Percentiles rank a stretch among this genome's conserved stretches.
phyloP scores from a whole-genome alignment of 2,797 vertebrate species.

The Silurus lanzhouensis region DNA sequence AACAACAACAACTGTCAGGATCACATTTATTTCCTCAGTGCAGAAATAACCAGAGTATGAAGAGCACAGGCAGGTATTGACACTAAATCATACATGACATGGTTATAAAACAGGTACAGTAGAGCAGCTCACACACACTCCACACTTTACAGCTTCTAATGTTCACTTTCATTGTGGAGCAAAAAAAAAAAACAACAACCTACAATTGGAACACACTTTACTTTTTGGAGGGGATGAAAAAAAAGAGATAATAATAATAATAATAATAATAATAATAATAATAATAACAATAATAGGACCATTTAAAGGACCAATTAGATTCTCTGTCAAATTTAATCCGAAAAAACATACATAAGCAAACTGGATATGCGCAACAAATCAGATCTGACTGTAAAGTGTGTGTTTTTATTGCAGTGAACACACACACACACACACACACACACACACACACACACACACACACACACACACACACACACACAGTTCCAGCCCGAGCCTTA shows the following conservation, averaged over 20 bases:
- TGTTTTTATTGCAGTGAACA: conserved; percentile 43
- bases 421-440: conserved; percentile 16
- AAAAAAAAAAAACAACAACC: neutral
- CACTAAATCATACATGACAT: conserved; percentile 54
- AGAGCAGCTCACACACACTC: conserved; percentile 45
- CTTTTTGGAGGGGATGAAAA: neutral
- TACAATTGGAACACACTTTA: neutral
- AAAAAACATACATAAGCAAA: conserved; percentile 28
- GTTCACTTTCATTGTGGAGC: no score
- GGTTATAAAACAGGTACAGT: conserved; percentile 56
- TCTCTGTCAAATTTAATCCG: neutral
- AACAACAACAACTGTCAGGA: conserved; percentile 45
- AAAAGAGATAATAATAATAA: neutral
- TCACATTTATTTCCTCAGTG: conserved; percentile 74
- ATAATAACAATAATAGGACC: no score
- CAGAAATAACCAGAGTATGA: conserved; percentile 67
- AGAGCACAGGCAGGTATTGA: conserved; percentile 58
- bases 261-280: no score
- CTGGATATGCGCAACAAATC: conserved; percentile 48
- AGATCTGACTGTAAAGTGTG: conserved; percentile 27
- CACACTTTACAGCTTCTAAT: neutral
- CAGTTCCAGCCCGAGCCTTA: conserved; percentile 45
- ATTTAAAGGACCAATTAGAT: neutral
- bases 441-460: neutral
- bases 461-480: conserved; percentile 31